These are phyloP conservation scores for Zophobas morio DNA, from an alignment of 1,140 invertebrate genomes.

Conservation along the genomic window DNA sequence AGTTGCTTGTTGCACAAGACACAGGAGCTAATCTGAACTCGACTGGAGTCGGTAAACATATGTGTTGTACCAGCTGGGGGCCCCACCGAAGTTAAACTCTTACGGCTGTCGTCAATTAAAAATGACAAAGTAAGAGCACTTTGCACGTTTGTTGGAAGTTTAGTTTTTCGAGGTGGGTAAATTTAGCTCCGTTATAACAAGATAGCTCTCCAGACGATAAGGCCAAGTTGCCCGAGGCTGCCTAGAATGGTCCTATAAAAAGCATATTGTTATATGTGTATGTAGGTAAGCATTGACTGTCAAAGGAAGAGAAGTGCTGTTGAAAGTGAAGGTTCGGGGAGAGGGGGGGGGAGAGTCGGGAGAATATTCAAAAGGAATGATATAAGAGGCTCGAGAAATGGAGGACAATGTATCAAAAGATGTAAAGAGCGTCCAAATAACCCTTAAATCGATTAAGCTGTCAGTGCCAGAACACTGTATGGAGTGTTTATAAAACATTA, in stretches of 20 bases:
- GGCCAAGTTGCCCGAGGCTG: not conserved
- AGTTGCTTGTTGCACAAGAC: too few species aligned
- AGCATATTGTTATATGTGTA: conserved; percentile 1
- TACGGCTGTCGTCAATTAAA: not conserved
- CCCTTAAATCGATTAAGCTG: conserved; percentile 26
- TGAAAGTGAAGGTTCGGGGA: not conserved
- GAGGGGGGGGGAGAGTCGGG: not conserved
- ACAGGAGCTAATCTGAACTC: too few species aligned
- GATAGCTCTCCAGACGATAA: not conserved
- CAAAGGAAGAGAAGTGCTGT: conserved; percentile 16
- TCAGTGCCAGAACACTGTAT: conserved; percentile 9
- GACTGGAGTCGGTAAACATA: too few species aligned
- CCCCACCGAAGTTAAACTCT: not conserved
- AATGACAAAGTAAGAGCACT: not conserved
- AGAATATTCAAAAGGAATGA: conserved; percentile 27
- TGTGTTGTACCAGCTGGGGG: not conserved
- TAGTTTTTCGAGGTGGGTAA: too few species aligned
- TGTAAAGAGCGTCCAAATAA: conserved; percentile 22
- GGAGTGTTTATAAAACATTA: conserved; percentile 20
- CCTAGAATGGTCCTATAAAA: not conserved
- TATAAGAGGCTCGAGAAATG: conserved; percentile 16
- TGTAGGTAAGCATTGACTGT: conserved; percentile 4
- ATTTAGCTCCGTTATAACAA: not conserved
- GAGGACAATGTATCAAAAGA: conserved; percentile 30
- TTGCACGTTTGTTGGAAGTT: not conserved